phyloP scores from a whole-genome alignment of 92 coral and sea anemone genomes.

The Porites evermanni region DNA sequence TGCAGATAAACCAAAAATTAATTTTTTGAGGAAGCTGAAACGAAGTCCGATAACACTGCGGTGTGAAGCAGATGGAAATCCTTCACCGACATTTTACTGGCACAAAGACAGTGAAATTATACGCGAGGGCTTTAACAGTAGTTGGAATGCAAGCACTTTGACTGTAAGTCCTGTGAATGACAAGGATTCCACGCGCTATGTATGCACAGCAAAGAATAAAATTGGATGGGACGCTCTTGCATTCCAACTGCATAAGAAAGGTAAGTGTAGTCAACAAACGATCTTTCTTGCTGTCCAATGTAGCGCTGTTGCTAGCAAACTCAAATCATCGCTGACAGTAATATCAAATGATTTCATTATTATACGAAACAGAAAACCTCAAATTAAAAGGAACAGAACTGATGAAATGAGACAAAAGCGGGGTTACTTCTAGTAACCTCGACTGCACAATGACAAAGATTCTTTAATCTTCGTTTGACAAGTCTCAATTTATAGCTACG shows the following conservation, averaged over 20 bases:
- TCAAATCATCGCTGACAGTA: no score
- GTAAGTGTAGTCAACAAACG: neutral
- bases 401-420: no score
- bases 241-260: slow-evolving; percentile 13
- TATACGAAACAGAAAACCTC: no score
- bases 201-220: slow-evolving; percentile 54
- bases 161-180: slow-evolving; percentile 8
- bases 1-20: slow-evolving; percentile 59
- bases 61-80: slow-evolving; percentile 61
- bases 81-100: slow-evolving; percentile 54
- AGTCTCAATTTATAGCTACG: no score
- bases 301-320: no score
- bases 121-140: neutral
- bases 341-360: no score
- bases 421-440: no score
- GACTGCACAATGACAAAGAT: no score
- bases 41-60: slow-evolving; percentile 11
- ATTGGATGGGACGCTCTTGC: slow-evolving; percentile 57
- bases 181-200: slow-evolving; percentile 44
- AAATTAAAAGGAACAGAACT: no score
- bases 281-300: no score
- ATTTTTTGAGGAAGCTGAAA: slow-evolving; percentile 8
- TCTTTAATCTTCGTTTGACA: no score
- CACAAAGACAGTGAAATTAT: neutral
- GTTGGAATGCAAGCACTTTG: slow-evolving; percentile 14